Base-by-base conservation (phyloP, 2,888 invertebrate genomes). In the Cantharis flavilabris region DNA sequence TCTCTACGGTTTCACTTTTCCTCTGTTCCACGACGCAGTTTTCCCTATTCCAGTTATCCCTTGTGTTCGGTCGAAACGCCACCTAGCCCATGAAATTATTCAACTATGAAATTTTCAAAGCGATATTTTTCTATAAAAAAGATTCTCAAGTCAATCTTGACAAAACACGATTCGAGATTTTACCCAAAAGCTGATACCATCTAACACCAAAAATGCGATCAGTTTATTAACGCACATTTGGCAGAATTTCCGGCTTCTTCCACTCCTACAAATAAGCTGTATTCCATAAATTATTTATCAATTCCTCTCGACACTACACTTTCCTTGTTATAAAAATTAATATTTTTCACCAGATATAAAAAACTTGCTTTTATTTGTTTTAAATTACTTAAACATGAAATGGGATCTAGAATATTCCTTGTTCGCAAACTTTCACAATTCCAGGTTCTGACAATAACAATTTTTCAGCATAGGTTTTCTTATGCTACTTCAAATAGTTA, bases 51-150 rank as follows among this genome's bases (percentile, higher is more conserved):
- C 69, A 67, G 69, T 77, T 74, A 77, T 77, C 77, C 77, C 73
- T 71, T 69, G 73, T 74, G 73, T 71, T 71, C 71, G 62, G 64
- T 63, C 71, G 62, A 33, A 28, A 62, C n/a, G 70, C 70, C 70
- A 64, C 72, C 70, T 30, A 72, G 70, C 33, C 62, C 70, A 67
- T 70, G 30, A 64, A 75, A 78, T 78, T 78, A 78, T 78, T 78
- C 77, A 72, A 67, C 70, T 69, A 72, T 72, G 72, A 78, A 78
- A 78, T 78, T 78, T 71, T 72, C 70, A 70, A 73, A 75, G 63
- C 77, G 77, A 75, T 78, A 69, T 72, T 78, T 77, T 78, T 78
- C 75, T 78, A 78, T 78, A 78, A 78, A 78, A 75, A 75, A 75
- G 75, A 75, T 78, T 72, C 72, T 75, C 70, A 78, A 78, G 77